Percentiles rank a stretch among this genome's conserved stretches.
phyloP scores from a whole-genome alignment of 2,113 vertebrate species.

The Siphamia tubifer region DNA sequence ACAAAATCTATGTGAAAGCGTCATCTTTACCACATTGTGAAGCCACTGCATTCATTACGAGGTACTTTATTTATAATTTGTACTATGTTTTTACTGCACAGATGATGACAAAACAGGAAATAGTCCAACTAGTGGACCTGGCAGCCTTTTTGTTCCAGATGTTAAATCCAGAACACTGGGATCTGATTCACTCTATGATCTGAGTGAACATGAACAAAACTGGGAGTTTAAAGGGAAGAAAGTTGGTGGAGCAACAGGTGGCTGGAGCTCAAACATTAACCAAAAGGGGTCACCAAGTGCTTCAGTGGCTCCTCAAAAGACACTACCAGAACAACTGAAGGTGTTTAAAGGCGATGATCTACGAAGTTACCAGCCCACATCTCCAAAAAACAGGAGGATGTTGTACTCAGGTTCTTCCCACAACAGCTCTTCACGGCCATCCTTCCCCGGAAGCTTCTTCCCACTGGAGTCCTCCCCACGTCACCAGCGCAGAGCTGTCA shows the following conservation, averaged over 20 bases:
- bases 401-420: conserved; percentile 86
- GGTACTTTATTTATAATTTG: background rate
- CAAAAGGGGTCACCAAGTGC: conserved; percentile 46
- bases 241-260: conserved; percentile 74
- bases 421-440: conserved; percentile 80
- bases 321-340: conserved; percentile 91
- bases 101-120: conserved; percentile 84
- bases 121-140: conserved; percentile 77
- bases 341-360: conserved; percentile 90
- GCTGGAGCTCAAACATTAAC: conserved; percentile 57
- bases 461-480: conserved; percentile 91
- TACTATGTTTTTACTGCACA: conserved; percentile 47
- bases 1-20: background rate
- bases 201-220: conserved; percentile 85
- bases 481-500: conserved; percentile 92
- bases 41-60: background rate
- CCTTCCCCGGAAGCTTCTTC: conserved; percentile 88
- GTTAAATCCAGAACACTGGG: conserved; percentile 85
- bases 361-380: conserved; percentile 82
- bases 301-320: conserved; percentile 67
- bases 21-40: background rate
- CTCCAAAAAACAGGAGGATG: conserved; percentile 90
- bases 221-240: conserved; percentile 85
- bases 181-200: conserved; percentile 85
- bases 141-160: conserved; percentile 84